Conservation (phyloP, 2,797 vertebrate genomes). For the Heterohyrax brucei region DNA sequence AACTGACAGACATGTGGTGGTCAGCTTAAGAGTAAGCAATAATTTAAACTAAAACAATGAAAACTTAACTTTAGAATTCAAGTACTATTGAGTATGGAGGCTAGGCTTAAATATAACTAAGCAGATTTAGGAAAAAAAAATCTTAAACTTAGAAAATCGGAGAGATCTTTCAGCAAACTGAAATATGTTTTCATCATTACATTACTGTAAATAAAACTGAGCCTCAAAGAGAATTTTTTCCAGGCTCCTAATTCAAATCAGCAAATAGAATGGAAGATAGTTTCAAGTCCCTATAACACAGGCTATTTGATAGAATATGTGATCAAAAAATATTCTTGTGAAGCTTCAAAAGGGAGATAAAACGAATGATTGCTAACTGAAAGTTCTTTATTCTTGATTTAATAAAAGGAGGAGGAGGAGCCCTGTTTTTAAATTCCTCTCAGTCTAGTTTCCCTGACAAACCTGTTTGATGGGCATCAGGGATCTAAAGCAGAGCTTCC, state of each 20-base stretch:
- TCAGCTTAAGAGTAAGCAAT: constrained; percentile 15
- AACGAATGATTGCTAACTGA: constrained; percentile 61
- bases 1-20: too few relatives aligned
- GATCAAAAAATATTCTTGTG: constrained; percentile 72
- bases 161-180: constrained; percentile 83
- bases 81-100: neutral
- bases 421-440: constrained; percentile 91
- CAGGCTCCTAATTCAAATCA: constrained; percentile 82
- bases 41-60: constrained; percentile 55
- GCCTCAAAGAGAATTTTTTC: constrained; percentile 84
- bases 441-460: constrained; percentile 91
- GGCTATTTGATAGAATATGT: constrained; percentile 22
- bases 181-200: constrained; percentile 84
- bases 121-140: constrained; percentile 87
- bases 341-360: constrained; percentile 67
- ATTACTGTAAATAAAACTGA: constrained; percentile 72
- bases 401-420: constrained; percentile 6
- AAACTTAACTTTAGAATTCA: constrained; percentile 64
- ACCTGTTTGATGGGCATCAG: constrained; percentile 92
- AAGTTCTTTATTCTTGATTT: constrained; percentile 63
- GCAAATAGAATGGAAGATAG: constrained; percentile 55
- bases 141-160: constrained; percentile 85
- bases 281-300: constrained; percentile 12
- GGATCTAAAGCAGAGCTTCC: constrained; percentile 91
- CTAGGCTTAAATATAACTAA: constrained; percentile 61